Evolutionary conservation across 1,140 invertebrate genomes (phyloP).

Genomic region (Bactericera cockerelli): DNA sequence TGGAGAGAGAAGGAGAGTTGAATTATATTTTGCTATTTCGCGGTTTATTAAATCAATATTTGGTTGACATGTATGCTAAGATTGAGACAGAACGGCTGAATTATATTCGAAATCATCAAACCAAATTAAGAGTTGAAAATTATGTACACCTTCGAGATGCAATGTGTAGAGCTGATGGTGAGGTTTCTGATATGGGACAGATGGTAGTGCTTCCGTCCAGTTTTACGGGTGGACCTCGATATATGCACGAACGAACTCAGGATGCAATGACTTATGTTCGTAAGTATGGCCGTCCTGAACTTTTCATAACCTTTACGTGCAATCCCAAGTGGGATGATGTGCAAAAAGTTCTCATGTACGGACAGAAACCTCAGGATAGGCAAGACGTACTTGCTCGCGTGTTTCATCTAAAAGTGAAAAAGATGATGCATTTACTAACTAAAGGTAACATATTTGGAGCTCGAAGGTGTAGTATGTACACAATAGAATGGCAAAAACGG

Average conservation of each 20-base stretch:
- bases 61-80: constrained; percentile 31
- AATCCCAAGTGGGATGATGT: constrained; percentile 29
- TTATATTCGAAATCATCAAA: constrained; percentile 31
- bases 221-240: constrained; percentile 28
- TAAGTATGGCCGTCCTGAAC: constrained; percentile 23
- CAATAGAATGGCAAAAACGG: constrained; percentile 16
- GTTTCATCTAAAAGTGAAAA: constrained; percentile 30
- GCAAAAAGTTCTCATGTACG: constrained; percentile 21
- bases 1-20: constrained; percentile 21
- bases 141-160: constrained; percentile 28
- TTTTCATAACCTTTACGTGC: constrained; percentile 18
- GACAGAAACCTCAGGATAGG: constrained; percentile 26
- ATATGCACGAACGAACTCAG: constrained; percentile 31
- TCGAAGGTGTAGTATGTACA: constrained; percentile 24
- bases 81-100: constrained; percentile 30
- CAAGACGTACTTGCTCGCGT: constrained; percentile 32
- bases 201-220: constrained; percentile 26
- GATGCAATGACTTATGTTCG: constrained; percentile 32
- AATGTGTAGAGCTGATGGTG: constrained; percentile 15
- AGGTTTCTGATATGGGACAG: constrained; percentile 18
- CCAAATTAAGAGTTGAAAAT: constrained; percentile 30
- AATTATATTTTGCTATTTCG: constrained; percentile 26
- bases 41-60: constrained; percentile 29
- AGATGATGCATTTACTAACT: constrained; percentile 25
- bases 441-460: constrained; percentile 25